Evolutionary conservation across 1,140 invertebrate genomes (phyloP).

Genomic region (Oppia nitens): DNA sequence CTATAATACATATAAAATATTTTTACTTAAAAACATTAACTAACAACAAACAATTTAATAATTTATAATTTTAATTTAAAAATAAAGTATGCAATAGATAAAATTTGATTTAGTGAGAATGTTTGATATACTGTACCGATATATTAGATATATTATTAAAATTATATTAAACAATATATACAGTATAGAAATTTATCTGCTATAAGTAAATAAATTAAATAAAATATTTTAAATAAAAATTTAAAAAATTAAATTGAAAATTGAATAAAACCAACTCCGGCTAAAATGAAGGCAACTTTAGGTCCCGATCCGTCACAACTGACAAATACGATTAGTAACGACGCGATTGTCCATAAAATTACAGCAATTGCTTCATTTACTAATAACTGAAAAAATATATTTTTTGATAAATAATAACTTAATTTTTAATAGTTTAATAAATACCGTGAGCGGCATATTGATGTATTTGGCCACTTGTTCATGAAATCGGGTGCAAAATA

Average conservation of each 20-base stretch:
- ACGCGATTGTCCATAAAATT: slow-evolving; percentile 8
- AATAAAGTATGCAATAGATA: too few species aligned
- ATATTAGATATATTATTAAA: too few species aligned
- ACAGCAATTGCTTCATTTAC: slow-evolving; percentile 6
- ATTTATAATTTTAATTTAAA: too few species aligned
- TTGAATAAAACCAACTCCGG: slow-evolving; percentile 5
- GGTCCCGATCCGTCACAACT: slow-evolving; percentile 8
- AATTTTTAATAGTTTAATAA: not conserved
- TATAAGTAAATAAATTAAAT: not conserved
- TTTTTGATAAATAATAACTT: not conserved
- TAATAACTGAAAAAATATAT: slow-evolving; percentile 3
- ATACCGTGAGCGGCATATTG: slow-evolving; percentile 14
- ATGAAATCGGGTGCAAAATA: slow-evolving; percentile 11
- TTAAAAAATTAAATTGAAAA: not conserved
- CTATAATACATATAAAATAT: too few species aligned
- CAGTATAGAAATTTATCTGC: not conserved
- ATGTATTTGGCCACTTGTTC: slow-evolving; percentile 10
- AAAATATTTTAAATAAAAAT: not conserved
- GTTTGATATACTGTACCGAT: too few species aligned
- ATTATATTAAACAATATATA: too few species aligned
- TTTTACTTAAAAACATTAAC: too few species aligned
- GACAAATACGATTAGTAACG: slow-evolving; percentile 8
- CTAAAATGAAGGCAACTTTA: slow-evolving; percentile 9
- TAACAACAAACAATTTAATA: too few species aligned
- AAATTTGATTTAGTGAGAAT: too few species aligned